Evolutionary conservation across 1,140 invertebrate genomes (phyloP), one percentile per base, ranked within the genome.

Genomic region (Brachystomella parvula): DNA sequence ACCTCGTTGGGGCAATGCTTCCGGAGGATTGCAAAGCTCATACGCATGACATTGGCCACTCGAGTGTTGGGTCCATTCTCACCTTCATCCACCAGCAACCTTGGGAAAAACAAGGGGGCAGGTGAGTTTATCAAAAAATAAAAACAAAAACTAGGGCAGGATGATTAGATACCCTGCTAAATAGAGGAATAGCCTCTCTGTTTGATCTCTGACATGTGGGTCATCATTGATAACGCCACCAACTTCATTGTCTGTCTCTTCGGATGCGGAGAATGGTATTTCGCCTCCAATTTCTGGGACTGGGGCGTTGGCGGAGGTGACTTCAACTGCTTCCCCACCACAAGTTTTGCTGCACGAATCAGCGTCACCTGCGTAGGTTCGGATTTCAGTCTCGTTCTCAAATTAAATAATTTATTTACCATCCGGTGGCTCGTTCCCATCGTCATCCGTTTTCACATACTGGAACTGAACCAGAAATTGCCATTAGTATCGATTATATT

Each of bases 161-260:
- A 2, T 30, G 44, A n/a, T n/a, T n/a, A n/a, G 12, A 44, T 64
- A 49, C 59, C 12, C 35, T n/a, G n/a, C n/a, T n/a, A 71, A 24
- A 49, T 47, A 71, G n/a, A 62, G 47, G 29, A 71, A 63, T 26
- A 71, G 26, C 35, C 66, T 30, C 24, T 64, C 44, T 2, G 69
- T 71, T 28, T 71, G 66, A 28, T 68, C 49, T 12, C 35, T 28
- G 30, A 68, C 66, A 24, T 53, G 49, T 26, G 12, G 12, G 49
- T 53, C 49, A 53, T 53, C 24, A 53, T 9, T 53, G 49, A 53
- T 26, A 24, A 53, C 49, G 12, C 49, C 49, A 6, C 9, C 6
- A 6, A 53, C 21, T 24, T 17, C 24, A 24, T 53, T 53, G 6
- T 53, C 49, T 24, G 12, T 15, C 49, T 53, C 49, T 26, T 53